Base-by-base conservation (phyloP, 37 sponge, comb jelly and placozoan species). In the Chondrilla cf. caribensis region DNA sequence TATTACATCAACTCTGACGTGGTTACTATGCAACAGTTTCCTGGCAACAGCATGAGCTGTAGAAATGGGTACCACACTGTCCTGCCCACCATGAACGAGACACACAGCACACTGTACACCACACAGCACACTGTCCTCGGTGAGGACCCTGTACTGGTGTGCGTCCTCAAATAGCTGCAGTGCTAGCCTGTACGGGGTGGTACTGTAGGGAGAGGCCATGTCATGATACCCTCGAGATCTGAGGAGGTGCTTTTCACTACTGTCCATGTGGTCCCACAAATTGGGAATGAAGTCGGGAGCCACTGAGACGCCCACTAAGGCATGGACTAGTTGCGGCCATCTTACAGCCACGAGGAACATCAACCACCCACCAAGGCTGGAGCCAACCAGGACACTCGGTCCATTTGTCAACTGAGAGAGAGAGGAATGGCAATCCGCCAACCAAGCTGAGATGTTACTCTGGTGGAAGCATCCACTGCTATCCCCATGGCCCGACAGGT, bases 341-440 rank as follows among this genome's bases (percentile, higher is more conserved):
- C 90, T 26, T 84, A 89, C 77, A 17, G 88, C 81, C 77, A 86
- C 83, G 38, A 93, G 87, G 33, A 89, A 85, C 90, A 89, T 87
- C 38, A 93, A 80, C 89, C 89, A 89, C 3, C 94, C 90, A 11
- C 94, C 94, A 2, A 93, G 29, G 19, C 84, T 75, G 40, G 72
- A 84, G 0, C 94, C 94, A 0, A 93, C 87, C 22, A 93, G 62
- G 0, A 93, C 43, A 26, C 89, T 90, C 0, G 67, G 81, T 0
- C 90, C 94, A 2, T 40, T 40, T 1, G 88, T 87, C 37, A 93
- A 47, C 0, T 26, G 31, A 15, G 41, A 14, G 47, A 93, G 19
- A 2, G 89, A 60, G 0, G 90, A 26, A 21, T 58, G 58, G 35
- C 84, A 29, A 67, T 90, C 94, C 44, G 82, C 83, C 65, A 93